phyloP scores from a whole-genome alignment of 1,140 invertebrate genomes.

The Musca vetustissima region DNA sequence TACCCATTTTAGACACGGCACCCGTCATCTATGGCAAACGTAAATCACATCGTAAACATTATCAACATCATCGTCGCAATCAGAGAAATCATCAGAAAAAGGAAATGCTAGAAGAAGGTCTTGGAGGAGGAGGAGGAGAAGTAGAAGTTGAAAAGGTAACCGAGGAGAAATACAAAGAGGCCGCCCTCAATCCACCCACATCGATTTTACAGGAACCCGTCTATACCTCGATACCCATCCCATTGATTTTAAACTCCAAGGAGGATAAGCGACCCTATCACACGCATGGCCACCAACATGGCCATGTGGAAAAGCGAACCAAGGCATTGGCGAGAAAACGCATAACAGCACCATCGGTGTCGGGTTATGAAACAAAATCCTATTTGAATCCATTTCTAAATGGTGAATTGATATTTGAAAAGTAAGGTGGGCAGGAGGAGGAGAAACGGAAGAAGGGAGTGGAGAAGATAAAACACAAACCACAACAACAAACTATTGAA shows the following conservation, averaged over 20 bases:
- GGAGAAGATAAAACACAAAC: too few relatives aligned
- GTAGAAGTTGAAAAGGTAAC: neutral
- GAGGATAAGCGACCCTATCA: conserved; percentile 43
- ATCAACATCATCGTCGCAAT: conserved; percentile 44
- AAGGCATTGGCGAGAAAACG: conserved; percentile 37
- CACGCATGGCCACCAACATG: conserved; percentile 17
- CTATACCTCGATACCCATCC: conserved; percentile 52
- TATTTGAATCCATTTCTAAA: conserved; percentile 53
- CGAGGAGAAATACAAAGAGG: conserved; percentile 12
- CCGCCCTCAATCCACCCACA: conserved; percentile 31
- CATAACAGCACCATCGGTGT: conserved; percentile 39
- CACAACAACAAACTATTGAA: neutral
- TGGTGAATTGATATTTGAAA: conserved; percentile 52
- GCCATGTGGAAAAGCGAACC: conserved; percentile 28
- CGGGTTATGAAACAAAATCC: conserved; percentile 48
- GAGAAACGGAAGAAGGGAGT: neutral
- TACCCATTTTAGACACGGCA: conserved; percentile 30
- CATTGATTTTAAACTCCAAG: conserved; percentile 46
- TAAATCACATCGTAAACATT: conserved; percentile 46
- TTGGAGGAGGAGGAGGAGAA: neutral
- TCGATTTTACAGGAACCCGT: conserved; percentile 42
- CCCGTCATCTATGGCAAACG: conserved; percentile 34
- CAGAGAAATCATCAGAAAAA: conserved; percentile 22
- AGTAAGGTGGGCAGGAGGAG: conserved; percentile 34
- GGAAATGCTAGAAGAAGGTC: neutral